Evolutionary conservation across 53 echinoderm and acorn worm genomes (phyloP), one percentile per base, ranked within the genome.

Genomic region (Apostichopus leukothele): DNA sequence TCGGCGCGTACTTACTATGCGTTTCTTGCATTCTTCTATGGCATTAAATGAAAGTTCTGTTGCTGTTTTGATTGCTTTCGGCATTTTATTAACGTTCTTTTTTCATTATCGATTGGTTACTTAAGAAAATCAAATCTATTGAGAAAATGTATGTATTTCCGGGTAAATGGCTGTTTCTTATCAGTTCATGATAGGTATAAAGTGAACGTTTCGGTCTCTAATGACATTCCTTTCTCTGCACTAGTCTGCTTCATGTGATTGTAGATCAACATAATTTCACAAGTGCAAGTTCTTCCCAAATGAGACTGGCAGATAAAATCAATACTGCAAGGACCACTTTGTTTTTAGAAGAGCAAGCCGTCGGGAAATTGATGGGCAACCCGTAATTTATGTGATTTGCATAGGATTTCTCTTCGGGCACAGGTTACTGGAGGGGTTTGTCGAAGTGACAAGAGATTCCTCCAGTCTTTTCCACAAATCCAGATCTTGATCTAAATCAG

Each of bases 301-400:
- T 59, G 81, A 81, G 81, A 54, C 59, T 81, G 55, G 59, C 81
- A 81, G 81, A 81, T 81, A 55, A 81, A 81, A 81, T 81, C 81
- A 81, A 81, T 81, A 81, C 54, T n/a, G 20, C 55, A 59, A 19
- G 59, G 81, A 81, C 81, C 81, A 81, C 55, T 81, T 59, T 81
- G 60, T 81, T 81, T 81, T 81, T 54, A 81, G 59, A 81, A 81
- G 54, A 59, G 55, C 16, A 54, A 81, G 81, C 81, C 81, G 54
- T 81, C 23, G 81, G 81, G 60, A 81, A 81, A 81, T 81, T 81
- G 54, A 81, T 81, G 55, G 81, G 60, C 79, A 79, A 81, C 53
- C 81, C 19, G 81, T 55, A 81, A 21, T 20, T 53, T 81, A 81
- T 81, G 53, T 81, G 55, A 81, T 81, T 81, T 81, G 81, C 81